phyloP scores from a whole-genome alignment of 2,797 vertebrate species.

The Dendrocincla fuliginosa region DNA sequence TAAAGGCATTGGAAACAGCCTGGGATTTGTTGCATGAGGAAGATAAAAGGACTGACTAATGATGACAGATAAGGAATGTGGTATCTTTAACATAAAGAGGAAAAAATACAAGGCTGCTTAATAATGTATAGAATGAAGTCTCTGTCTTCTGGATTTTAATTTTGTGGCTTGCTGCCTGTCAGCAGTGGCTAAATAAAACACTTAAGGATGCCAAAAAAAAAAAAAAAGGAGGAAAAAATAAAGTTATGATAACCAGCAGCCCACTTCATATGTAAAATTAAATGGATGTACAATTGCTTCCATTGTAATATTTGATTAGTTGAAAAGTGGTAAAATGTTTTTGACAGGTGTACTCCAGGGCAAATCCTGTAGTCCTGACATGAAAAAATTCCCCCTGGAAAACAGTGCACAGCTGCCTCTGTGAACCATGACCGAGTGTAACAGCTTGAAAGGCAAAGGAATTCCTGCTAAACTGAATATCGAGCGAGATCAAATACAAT shows the following conservation, averaged over 20 bases:
- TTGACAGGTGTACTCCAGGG: background rate
- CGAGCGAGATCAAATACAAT: background rate
- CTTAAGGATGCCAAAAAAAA: background rate
- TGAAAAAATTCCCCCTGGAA: background rate
- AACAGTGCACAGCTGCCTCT: background rate
- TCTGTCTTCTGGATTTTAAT: background rate
- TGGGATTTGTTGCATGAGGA: background rate
- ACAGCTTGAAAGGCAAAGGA: background rate
- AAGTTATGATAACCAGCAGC: background rate
- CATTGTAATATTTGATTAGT: background rate
- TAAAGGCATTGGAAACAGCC: background rate
- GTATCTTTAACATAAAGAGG: background rate
- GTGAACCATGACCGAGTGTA: background rate
- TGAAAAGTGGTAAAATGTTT: background rate
- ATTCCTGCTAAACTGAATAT: background rate
- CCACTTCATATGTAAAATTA: background rate
- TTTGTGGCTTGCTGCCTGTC: background rate
- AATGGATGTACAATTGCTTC: background rate
- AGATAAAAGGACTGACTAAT: background rate
- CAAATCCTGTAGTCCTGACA: background rate
- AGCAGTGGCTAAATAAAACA: background rate
- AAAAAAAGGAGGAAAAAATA: background rate
- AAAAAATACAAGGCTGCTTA: background rate
- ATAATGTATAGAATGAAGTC: background rate
- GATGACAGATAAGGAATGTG: background rate